Evolutionary conservation across 2,797 vertebrate species (phyloP).

Genomic region (Gallinago nigripennis): DNA sequence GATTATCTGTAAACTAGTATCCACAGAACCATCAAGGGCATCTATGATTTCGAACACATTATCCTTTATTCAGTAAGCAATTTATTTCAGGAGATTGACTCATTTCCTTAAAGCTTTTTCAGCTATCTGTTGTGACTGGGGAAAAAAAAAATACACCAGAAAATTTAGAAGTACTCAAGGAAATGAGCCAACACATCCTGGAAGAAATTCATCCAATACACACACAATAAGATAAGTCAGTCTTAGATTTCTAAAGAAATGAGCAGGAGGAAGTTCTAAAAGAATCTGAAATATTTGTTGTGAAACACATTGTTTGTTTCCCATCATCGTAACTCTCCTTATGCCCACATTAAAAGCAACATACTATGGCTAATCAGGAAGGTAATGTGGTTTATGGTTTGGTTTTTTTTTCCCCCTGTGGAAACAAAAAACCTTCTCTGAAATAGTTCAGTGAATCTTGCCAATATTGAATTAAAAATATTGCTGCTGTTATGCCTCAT

Average conservation of each 20-base stretch:
- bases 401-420: background rate
- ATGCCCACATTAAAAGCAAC: background rate
- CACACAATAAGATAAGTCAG: conserved; percentile 55
- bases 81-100: conserved; percentile 77
- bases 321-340: background rate
- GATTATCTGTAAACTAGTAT: background rate
- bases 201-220: conserved; percentile 62
- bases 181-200: conserved; percentile 78
- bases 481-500: background rate
- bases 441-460: background rate
- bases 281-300: conserved; percentile 26
- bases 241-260: conserved; percentile 18
- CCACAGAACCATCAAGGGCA: background rate
- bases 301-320: conserved; percentile 27
- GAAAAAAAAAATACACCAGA: conserved; percentile 66
- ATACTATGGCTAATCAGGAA: background rate
- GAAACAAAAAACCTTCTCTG: background rate
- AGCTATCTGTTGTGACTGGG: conserved; percentile 68
- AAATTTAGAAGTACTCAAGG: conserved; percentile 72
- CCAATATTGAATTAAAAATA: background rate
- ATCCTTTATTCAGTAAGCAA: conserved; percentile 41
- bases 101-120: conserved; percentile 73
- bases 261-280: conserved; percentile 16
- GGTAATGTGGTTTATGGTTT: background rate
- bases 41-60: conserved; percentile 38